Base-by-base conservation (phyloP, 2,113 vertebrate species). In the Larimichthys polyactis region DNA sequence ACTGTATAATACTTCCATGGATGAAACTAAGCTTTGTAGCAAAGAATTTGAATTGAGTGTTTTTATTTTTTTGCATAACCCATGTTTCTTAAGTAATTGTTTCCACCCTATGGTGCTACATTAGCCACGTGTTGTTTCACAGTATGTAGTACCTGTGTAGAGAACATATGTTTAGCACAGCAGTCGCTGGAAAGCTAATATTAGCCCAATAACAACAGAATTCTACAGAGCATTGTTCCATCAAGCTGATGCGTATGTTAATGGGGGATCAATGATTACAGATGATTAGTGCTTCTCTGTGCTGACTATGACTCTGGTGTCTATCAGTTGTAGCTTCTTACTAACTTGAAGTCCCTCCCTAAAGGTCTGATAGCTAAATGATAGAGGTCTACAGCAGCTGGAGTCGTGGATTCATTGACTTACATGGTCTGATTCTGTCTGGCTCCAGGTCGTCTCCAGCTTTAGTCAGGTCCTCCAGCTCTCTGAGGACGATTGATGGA, bases 401-500 rank as follows among this genome's bases (percentile, higher is more conserved):
- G 89, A 91, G 79, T 63, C 49, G 79, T 81, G 78, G 83, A 81
- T 93, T 94, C 84, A 82, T 63, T 71, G 84, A 75, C 79, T 79
- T 58, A 78, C 64, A 74, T 75, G 77, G 77, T 89, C 71, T 76
- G 81, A 91, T 74, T 82, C 78, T 80, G 65, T 78, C 55, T 81
- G 86, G 75, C 90, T 83, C 10, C 1, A 3, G 86, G 83, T 89
- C 64, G 36, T 81, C 82, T 90, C 57, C 40, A 66, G 79, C 82
- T 73, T 73, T 49, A 75, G 71, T 82, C 70, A 62, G 84, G 75
- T 87, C 87, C 80, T 84, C 46, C 17, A 19, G 75, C 82, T 84
- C 86, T 91, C 91, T 16, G 75, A 90, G 87, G 90, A 91, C n/a
- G 10, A 65, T 59, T 87, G 89, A 92, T 79, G 69, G 90, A 87